A percentile compares a stretch with the other conserved stretches of the same genome.
Conservation (phyloP, 92 coral and sea anemone species). For the Plumapathes pennacea region DNA sequence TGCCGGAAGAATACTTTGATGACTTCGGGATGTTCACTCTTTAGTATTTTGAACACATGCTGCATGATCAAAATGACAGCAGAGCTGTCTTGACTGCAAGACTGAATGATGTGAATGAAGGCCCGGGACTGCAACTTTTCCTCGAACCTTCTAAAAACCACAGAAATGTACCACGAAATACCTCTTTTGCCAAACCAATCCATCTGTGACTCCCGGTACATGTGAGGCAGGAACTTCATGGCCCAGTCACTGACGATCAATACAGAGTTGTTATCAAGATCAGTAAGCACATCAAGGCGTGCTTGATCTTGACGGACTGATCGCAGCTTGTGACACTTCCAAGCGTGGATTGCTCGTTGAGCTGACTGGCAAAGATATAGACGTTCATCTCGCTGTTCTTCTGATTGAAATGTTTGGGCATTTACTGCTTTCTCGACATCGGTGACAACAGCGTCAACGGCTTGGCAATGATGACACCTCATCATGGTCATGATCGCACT, state of each 20-base stretch:
- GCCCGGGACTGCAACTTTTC: constrained; percentile 16
- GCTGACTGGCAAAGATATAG: constrained; percentile 20
- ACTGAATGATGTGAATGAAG: constrained; percentile 14
- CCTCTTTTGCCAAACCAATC: constrained; percentile 38
- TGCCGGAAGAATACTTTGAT: constrained; percentile 23
- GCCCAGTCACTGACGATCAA: constrained; percentile 30
- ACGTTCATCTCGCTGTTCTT: background rate
- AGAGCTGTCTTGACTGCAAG: constrained; percentile 26
- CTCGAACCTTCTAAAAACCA: constrained; percentile 6
- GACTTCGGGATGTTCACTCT: constrained; percentile 13
- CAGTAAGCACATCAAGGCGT: constrained; percentile 21
- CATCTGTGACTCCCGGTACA: constrained; percentile 17
- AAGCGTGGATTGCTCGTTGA: constrained; percentile 11
- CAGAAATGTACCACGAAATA: constrained; percentile 38
- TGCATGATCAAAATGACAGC: constrained; percentile 32
- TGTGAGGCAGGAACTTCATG: constrained; percentile 41
- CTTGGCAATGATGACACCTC: constrained; percentile 14
- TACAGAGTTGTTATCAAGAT: constrained; percentile 9
- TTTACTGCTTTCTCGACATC: background rate
- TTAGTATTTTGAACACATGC: constrained; percentile 16
- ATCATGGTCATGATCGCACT: constrained; percentile 6
- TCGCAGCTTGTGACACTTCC: constrained; percentile 40
- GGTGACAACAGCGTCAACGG: background rate
- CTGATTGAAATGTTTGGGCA: background rate
- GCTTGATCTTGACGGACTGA: constrained; percentile 29